These are phyloP conservation scores for Zosterops borbonicus DNA, from an alignment of 2,113 vertebrate species.

Conservation along the genomic window DNA sequence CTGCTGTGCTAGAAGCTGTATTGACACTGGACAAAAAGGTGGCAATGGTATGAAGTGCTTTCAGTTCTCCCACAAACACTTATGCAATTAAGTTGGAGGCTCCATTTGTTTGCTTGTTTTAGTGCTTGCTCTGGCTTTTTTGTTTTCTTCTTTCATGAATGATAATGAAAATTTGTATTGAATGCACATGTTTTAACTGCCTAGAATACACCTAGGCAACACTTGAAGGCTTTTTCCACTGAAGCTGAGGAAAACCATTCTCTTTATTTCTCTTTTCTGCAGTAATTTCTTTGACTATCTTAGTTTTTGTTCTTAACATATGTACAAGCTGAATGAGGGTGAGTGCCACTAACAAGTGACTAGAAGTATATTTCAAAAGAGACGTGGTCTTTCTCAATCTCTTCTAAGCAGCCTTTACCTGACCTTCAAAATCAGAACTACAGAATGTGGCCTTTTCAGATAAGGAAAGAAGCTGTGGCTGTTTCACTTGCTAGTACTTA, in stretches of 20 bases:
- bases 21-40: background rate
- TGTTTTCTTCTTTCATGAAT: background rate
- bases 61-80: background rate
- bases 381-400: background rate
- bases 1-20: background rate
- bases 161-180: background rate
- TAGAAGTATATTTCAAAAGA: background rate
- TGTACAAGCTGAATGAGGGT: background rate
- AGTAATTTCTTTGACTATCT: background rate
- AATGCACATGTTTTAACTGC: background rate
- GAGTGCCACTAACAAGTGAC: background rate
- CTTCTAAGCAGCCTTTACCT: background rate
- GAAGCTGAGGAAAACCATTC: background rate
- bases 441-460: background rate
- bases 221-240: background rate
- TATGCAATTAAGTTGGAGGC: background rate
- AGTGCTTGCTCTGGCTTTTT: background rate
- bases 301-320: background rate
- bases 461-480: background rate
- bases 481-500: background rate
- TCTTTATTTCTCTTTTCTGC: background rate
- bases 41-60: background rate
- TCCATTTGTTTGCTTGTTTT: background rate
- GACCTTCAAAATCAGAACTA: background rate
- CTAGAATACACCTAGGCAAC: background rate